These are phyloP conservation scores for Sander lucioperca DNA, from an alignment of 2,113 vertebrate species.

Conservation along the genomic window DNA sequence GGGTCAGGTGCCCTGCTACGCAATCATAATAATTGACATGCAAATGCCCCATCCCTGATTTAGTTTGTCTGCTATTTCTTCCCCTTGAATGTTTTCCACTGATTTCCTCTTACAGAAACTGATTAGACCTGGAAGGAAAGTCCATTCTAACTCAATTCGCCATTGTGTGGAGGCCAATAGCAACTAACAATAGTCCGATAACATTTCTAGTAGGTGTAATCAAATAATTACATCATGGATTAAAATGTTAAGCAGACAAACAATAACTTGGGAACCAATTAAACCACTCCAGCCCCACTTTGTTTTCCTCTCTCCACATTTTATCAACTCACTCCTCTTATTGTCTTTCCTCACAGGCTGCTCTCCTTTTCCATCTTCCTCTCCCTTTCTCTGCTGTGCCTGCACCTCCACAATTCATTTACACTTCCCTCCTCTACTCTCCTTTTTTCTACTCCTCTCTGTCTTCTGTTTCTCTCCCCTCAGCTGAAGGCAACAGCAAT, in stretches of 20 bases:
- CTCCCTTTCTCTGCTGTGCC: neutral
- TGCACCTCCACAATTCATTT: neutral
- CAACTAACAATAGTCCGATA: conserved; percentile 39
- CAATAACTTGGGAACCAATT: conserved; percentile 38
- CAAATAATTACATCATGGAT: conserved; percentile 58
- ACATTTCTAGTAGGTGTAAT: conserved; percentile 44
- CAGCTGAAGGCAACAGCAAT: conserved; percentile 44
- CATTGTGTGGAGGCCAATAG: conserved; percentile 17
- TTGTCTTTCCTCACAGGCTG: neutral
- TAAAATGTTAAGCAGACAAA: conserved; percentile 51
- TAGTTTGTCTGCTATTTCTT: conserved; percentile 12
- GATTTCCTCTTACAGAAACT: conserved; percentile 18
- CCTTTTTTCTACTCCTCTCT: neutral
- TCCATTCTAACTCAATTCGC: conserved; percentile 32
- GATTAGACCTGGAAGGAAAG: conserved; percentile 23
- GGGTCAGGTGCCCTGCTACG: too few species aligned
- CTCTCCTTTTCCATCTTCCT: conserved; percentile 1
- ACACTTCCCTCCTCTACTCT: neutral
- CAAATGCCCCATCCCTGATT: conserved; percentile 14
- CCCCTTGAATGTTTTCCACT: neutral
- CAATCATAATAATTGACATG: conserved; percentile 36
- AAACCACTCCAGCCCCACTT: neutral
- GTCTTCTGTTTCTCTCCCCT: conserved; percentile 37
- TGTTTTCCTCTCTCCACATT: neutral
- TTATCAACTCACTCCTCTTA: conserved; percentile 2